phyloP scores from a whole-genome alignment of 2,888 invertebrate species.

The Scaptodrosophila latifasciaeformis region DNA sequence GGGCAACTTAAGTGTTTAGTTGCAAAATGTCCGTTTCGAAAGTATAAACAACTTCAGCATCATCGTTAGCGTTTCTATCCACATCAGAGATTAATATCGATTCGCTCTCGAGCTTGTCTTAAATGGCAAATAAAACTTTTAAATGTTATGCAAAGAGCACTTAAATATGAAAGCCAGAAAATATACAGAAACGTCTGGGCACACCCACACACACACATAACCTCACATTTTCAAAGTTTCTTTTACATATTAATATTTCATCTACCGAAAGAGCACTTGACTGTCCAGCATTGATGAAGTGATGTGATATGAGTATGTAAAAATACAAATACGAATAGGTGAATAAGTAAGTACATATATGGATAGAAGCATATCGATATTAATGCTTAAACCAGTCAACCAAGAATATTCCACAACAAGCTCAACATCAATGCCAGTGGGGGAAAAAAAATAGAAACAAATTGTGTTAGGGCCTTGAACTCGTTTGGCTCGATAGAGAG shows the following conservation, averaged over 20 bases:
- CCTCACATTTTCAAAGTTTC: neutral
- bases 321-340: too few relatives aligned
- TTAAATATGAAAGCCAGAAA: constrained; percentile 33
- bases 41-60: too few relatives aligned
- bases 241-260: constrained; percentile 3
- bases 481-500: constrained; percentile 49
- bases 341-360: too few relatives aligned
- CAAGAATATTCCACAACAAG: too few relatives aligned
- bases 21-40: too few relatives aligned
- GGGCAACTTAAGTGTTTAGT: neutral
- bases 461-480: constrained; percentile 59
- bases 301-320: too few relatives aligned
- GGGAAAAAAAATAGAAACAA: constrained; percentile 36
- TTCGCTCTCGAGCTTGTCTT: neutral
- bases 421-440: constrained; percentile 52
- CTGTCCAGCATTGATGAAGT: constrained; percentile 9
- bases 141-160: constrained; percentile 50
- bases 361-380: too few relatives aligned
- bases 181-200: constrained; percentile 3
- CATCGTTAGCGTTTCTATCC: too few relatives aligned
- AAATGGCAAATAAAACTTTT: constrained; percentile 4
- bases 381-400: too few relatives aligned
- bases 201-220: constrained; percentile 6
- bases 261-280: constrained; percentile 14
- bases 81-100: neutral